Evolutionary conservation across 2,888 invertebrate genomes (phyloP), one percentile per base, ranked within the genome.

Genomic region (Trachelus iudaicus): DNA sequence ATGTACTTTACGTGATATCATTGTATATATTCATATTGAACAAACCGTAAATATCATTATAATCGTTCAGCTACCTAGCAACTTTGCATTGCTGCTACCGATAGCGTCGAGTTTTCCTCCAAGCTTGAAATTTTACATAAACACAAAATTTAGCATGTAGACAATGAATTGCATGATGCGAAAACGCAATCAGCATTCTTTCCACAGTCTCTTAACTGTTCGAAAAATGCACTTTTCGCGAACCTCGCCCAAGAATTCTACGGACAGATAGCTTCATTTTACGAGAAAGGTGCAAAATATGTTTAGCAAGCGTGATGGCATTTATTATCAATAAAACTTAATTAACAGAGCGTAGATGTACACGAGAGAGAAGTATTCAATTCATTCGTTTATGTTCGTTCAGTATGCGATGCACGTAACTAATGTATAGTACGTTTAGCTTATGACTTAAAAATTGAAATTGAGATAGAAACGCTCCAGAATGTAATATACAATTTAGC

Each of bases 281-380:
- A 56, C 56, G 78, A 82, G 83, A 80, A 78, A 83, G 78, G 81
- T 75, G 81, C 83, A 82, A 81, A 83, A 78, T 75, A 79, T 82
- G 79, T 86, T 86, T 87, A 89, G 90, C 91, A 91, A 91, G 91
- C 91, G 89, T 91, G 90, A 91, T 91, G 91, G 91, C 91, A 89
- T 91, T 91, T 91, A 91, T 91, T 91, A 90, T 90, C 86, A 88
- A 89, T 91, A 90, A 56, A 91, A 91, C 90, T 90, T 91, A 91
- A 90, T 91, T 90, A 91, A 91, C 90, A 91, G 90, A 88, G 89
- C 90, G 86, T 90, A 90, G 90, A 91, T 91, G 89, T 91, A 91
- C 90, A 91, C 88, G 89, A 90, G 89, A 90, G 86, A 91, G 85
- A 88, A 90, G 83, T 89, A 87, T 87, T 89, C 83, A 87, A 88